These are phyloP conservation scores for Lipotes vexillifer DNA, from an alignment of 2,113 vertebrate genomes.

Conservation along the genomic window DNA sequence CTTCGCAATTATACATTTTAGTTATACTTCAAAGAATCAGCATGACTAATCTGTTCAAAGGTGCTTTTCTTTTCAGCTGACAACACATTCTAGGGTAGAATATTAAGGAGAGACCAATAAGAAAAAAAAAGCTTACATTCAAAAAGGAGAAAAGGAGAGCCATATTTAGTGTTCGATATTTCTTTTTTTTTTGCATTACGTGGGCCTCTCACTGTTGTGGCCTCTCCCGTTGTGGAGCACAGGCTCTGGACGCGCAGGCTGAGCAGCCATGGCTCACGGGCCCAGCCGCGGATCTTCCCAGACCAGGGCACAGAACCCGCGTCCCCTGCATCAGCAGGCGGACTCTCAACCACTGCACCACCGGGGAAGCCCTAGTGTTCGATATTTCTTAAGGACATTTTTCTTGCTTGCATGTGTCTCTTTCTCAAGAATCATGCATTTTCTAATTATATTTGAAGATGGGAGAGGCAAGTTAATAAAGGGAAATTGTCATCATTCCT, in stretches of 20 bases:
- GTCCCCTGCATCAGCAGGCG: no score
- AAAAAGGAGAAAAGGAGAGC: not conserved
- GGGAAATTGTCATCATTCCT: not conserved
- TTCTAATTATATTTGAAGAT: not conserved
- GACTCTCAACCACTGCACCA: no score
- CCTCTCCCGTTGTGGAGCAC: no score
- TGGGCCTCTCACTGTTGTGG: no score
- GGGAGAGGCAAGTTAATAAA: not conserved
- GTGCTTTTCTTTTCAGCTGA: conserved; percentile 27
- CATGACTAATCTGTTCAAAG: conserved; percentile 32
- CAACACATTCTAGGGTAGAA: not conserved
- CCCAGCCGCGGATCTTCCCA: no score
- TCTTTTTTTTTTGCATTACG: no score
- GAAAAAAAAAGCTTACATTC: not conserved
- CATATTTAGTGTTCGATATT: not conserved
- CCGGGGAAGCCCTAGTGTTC: no score
- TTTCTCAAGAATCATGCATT: not conserved
- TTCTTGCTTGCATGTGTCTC: not conserved
- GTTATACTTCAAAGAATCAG: conserved; percentile 38
- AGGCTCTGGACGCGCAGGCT: no score
- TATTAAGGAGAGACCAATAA: not conserved
- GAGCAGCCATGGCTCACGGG: no score
- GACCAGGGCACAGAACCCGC: no score
- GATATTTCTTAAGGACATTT: not conserved
- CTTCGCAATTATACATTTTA: not conserved